These are phyloP conservation scores for Taenaris catops DNA, from an alignment of 2,888 invertebrate genomes.

Conservation along the genomic window DNA sequence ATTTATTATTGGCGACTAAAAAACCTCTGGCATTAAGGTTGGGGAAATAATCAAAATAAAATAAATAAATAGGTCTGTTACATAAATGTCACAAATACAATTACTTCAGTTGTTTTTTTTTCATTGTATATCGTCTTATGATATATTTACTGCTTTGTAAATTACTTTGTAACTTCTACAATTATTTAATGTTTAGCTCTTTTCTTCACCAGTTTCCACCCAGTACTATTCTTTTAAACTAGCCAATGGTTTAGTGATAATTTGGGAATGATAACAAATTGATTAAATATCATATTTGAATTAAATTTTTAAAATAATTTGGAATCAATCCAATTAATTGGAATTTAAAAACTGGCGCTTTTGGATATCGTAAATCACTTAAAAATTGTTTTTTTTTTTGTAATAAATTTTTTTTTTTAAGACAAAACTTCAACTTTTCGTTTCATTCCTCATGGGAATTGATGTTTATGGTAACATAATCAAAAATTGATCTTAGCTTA, in stretches of 20 bases:
- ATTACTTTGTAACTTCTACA: no score
- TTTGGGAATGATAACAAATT: conserved; percentile 20
- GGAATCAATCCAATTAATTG: conserved; percentile 21
- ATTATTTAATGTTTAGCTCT: not conserved
- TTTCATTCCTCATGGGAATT: conserved; percentile 77
- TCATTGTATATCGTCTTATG: not conserved
- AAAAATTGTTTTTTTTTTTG: conserved; percentile 35
- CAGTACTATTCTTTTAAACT: conserved; percentile 15
- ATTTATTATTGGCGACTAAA: conserved; percentile 16
- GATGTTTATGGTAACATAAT: conserved; percentile 56
- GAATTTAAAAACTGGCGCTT: conserved; percentile 68
- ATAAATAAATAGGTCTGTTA: no score
- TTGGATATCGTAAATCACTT: conserved; percentile 62
- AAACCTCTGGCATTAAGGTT: conserved; percentile 11
- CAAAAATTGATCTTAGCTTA: conserved; percentile 66
- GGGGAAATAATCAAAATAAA: no score
- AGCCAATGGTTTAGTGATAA: conserved; percentile 19
- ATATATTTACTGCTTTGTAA: not conserved
- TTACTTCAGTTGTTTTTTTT: no score
- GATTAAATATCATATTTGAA: conserved; percentile 3
- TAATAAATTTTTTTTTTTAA: conserved; percentile 21
- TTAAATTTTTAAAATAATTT: conserved; percentile 14
- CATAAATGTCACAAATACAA: no score
- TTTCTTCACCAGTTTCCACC: conserved; percentile 22
- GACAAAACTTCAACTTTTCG: conserved; percentile 61